A percentile compares a stretch with the other conserved stretches of the same genome.
These are phyloP conservation scores for Mythimna albipuncta DNA, from an alignment of 2,888 invertebrate genomes.

Conservation along the genomic window DNA sequence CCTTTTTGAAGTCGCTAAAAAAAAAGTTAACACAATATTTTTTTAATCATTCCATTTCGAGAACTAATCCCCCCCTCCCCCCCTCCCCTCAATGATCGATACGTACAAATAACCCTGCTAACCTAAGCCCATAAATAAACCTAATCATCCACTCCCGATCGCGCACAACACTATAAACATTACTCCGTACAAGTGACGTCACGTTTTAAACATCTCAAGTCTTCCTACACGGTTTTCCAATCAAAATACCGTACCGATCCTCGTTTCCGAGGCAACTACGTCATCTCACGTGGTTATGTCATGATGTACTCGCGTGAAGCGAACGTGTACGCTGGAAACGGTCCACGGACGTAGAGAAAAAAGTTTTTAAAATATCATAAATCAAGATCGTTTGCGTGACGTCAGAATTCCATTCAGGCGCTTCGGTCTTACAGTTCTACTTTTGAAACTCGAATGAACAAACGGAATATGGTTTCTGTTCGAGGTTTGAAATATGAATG, in stretches of 20 bases:
- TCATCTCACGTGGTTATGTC: slow-evolving; percentile 63
- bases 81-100: neutral
- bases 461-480: slow-evolving; percentile 11
- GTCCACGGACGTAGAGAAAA: slow-evolving; percentile 68
- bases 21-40: neutral
- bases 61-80: neutral
- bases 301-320: slow-evolving; percentile 71
- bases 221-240: slow-evolving; percentile 36
- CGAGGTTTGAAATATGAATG: slow-evolving; percentile 11
- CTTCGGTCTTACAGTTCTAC: slow-evolving; percentile 46
- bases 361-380: slow-evolving; percentile 76
- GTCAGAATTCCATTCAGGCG: slow-evolving; percentile 74
- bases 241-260: slow-evolving; percentile 42
- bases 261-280: slow-evolving; percentile 40
- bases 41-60: neutral
- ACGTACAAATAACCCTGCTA: too few relatives aligned
- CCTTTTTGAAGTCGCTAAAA: too few relatives aligned
- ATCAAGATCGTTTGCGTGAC: slow-evolving; percentile 71
- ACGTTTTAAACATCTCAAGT: slow-evolving; percentile 25
- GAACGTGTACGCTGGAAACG: slow-evolving; percentile 70
- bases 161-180: slow-evolving; percentile 30
- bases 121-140: neutral
- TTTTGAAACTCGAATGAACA: slow-evolving; percentile 52
- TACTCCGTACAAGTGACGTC: slow-evolving; percentile 41
- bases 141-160: neutral